A percentile compares a stretch with the other conserved stretches of the same genome.
Evolutionary conservation across 2,888 invertebrate species (phyloP).

Genomic region (Nesidiocoris tenuis): DNA sequence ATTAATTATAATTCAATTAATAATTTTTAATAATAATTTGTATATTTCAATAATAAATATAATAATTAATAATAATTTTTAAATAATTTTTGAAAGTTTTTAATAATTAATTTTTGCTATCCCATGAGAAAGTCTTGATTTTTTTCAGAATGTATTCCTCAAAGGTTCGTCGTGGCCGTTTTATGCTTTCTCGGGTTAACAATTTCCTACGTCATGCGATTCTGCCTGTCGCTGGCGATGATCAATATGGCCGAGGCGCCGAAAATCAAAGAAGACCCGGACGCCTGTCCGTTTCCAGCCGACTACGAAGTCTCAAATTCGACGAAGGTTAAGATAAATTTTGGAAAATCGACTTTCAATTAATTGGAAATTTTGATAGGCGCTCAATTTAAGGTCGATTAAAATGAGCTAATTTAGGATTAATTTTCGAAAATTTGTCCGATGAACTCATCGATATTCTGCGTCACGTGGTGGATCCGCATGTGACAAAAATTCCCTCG

Average conservation of each 20-base stretch:
- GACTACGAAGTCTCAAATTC: constrained; percentile 20
- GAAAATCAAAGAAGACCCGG: constrained; percentile 54
- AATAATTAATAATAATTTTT: no score
- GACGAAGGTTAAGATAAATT: constrained; percentile 14
- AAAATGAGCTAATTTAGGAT: no score
- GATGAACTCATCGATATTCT: no score
- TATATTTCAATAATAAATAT: no score
- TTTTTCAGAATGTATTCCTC: constrained; percentile 47
- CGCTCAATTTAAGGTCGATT: no score
- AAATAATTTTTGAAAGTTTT: no score
- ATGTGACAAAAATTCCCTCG: not conserved
- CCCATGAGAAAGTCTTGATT: not conserved
- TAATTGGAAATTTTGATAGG: no score
- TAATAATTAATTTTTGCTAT: no score
- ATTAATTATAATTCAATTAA: no score
- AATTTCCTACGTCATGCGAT: constrained; percentile 56
- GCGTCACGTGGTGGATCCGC: not conserved
- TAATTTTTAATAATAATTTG: no score
- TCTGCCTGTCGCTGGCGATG: constrained; percentile 56
- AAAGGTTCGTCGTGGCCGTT: constrained; percentile 49
- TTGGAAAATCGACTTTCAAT: no score
- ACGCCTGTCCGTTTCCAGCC: constrained; percentile 56
- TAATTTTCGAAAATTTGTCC: no score
- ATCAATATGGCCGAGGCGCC: constrained; percentile 55
- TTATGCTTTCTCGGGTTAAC: constrained; percentile 57